Conservation (phyloP, 2,113 vertebrate genomes). For the Heliornis fulica region DNA sequence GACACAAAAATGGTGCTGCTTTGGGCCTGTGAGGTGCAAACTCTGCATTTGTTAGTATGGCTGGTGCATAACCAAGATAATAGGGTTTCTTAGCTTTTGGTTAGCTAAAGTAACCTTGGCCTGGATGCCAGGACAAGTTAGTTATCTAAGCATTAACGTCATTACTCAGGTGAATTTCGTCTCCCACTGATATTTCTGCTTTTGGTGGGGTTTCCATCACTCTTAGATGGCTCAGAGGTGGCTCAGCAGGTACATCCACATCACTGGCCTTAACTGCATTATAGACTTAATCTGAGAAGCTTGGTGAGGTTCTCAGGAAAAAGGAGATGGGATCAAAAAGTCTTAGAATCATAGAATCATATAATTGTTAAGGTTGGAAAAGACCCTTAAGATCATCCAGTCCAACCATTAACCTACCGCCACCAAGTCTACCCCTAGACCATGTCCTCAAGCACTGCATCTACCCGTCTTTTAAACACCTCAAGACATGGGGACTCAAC, state of each 20-base stretch:
- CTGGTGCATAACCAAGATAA: not conserved
- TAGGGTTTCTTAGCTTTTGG: not conserved
- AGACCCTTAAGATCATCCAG: not conserved
- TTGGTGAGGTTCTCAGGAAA: not conserved
- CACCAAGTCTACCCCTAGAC: too few species aligned
- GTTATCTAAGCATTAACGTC: not conserved
- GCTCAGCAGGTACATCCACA: not conserved
- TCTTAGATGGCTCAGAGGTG: not conserved
- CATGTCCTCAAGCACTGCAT: too few species aligned
- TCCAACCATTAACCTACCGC: too few species aligned
- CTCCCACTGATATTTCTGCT: not conserved
- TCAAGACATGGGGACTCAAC: too few species aligned
- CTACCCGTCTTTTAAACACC: too few species aligned
- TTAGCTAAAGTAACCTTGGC: not conserved
- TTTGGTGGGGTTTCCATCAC: not conserved
- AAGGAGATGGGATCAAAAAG: not conserved
- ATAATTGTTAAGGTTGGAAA: not conserved
- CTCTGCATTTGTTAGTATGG: rapidly evolving
- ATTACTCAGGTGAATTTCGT: not conserved
- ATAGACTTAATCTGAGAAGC: not conserved
- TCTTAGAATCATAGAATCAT: not conserved
- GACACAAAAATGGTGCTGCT: not conserved
- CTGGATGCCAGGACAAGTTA: not conserved
- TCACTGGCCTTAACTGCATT: not conserved
- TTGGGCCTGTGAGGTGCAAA: not conserved